Evolutionary conservation across 2,113 vertebrate species (phyloP), one percentile per base, ranked within the genome.

Genomic region (Bufo gargarizans): DNA sequence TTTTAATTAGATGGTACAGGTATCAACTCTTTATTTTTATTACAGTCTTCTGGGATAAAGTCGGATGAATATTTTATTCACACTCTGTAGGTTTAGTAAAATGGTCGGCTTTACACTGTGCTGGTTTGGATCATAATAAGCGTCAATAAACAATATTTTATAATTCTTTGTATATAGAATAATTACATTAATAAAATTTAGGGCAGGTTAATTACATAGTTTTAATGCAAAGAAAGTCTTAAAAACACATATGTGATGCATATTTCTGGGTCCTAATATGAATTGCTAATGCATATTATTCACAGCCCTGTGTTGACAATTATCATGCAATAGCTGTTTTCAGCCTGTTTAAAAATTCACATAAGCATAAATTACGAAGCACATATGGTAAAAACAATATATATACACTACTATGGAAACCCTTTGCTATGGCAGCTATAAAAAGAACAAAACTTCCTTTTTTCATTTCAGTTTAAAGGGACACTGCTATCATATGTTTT

Each of bases 221-320:
- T n/a, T 67, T 17, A 84, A 50, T 33, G 13, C n/a, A 84, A 53
- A 84, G 49, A 71, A 83, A 59, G 9, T 16, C 63, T 53, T 71
- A 49, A 33, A 84, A 71, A 43, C n/a, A 84, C 82, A 84, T 84
- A 49, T 84, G 82, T 69, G 63, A 53, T 84, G 65, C 65, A 84
- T 84, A 47, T 84, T 55, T 67, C 82, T 84, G 65, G 47, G 50
- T 84, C 82, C 19, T 55, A 10, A 71, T 71, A 84, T 84, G 82
- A 84, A 84, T 84, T 84, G 61, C 82, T 84, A 84, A 84, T 84
- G 47, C 47, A 71, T 33, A 69, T 71, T 84, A 84, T 84, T 84
- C 82, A 84, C 49, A 84, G 65, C n/a, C 45, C 20, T 53, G 61
- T 83, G 81, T 84, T 84, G 82, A 55, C 82, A 84, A 84, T 69